phyloP scores from a whole-genome alignment of 2,888 invertebrate genomes.

The Diarsia rubi region DNA sequence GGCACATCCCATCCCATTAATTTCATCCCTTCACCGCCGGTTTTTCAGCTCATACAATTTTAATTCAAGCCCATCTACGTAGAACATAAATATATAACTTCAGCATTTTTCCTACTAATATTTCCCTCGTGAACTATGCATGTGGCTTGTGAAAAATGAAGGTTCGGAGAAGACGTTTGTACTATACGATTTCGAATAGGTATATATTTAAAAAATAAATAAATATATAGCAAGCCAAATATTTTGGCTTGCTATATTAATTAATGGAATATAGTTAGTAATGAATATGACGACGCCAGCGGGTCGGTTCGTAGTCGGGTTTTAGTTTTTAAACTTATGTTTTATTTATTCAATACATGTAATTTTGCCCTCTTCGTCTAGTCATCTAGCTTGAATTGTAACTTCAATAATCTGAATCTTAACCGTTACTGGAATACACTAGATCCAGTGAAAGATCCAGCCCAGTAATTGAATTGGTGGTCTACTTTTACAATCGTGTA shows the following conservation, averaged over 20 bases:
- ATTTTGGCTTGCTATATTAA: neutral
- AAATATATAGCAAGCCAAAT: too few species aligned
- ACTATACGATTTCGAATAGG: constrained; percentile 26
- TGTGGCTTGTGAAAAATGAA: constrained; percentile 85
- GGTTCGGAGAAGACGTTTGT: constrained; percentile 66
- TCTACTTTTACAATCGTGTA: neutral
- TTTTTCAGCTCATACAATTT: constrained; percentile 68
- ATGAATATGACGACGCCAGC: too few species aligned
- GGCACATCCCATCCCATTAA: constrained; percentile 61
- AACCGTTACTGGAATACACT: neutral
- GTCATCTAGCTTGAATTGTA: too few species aligned
- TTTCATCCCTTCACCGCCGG: constrained; percentile 62
- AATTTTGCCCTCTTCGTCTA: too few species aligned
- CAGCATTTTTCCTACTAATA: constrained; percentile 85
- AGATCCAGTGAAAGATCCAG: neutral
- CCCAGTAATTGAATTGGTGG: neutral
- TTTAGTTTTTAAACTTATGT: too few species aligned
- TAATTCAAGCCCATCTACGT: constrained; percentile 67
- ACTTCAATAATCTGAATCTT: neutral
- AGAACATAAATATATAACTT: constrained; percentile 76
- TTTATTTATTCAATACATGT: too few species aligned
- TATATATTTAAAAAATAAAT: too few species aligned
- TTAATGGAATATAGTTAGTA: neutral
- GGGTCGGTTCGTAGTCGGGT: too few species aligned
- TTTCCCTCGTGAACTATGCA: constrained; percentile 86